These are phyloP conservation scores for Limnodromus scolopaceus DNA, from an alignment of 2,797 vertebrate genomes.

Conservation along the genomic window DNA sequence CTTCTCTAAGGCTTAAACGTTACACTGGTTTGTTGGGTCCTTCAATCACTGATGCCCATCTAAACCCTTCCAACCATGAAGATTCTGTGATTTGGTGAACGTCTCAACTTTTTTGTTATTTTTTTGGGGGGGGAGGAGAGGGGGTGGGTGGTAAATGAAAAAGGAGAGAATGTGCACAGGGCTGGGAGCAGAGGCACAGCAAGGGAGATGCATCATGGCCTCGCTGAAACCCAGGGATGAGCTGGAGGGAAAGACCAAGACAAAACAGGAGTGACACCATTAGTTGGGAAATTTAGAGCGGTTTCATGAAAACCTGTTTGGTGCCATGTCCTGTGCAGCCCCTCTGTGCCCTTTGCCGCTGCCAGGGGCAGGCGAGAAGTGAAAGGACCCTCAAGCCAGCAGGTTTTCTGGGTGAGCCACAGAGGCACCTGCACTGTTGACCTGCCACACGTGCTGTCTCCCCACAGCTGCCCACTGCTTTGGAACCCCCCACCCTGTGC, in stretches of 20 bases:
- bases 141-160: neutral
- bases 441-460: neutral
- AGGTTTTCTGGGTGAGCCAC: neutral
- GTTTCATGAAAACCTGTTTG: neutral
- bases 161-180: neutral
- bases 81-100: neutral
- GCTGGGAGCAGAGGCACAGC: neutral
- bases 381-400: neutral
- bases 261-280: neutral
- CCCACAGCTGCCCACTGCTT: neutral
- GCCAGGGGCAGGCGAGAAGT: neutral
- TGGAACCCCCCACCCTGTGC: neutral
- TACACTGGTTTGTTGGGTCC: neutral
- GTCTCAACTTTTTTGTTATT: neutral
- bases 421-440: neutral
- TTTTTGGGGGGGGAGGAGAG: neutral
- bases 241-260: neutral
- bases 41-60: neutral
- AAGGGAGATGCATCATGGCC: neutral
- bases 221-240: neutral
- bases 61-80: too few species aligned
- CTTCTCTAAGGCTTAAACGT: neutral
- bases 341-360: neutral
- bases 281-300: neutral
- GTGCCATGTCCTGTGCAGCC: fast-evolving